Percentiles rank a stretch among this genome's conserved stretches.
phyloP scores from a whole-genome alignment of 2,797 vertebrate genomes.

The Hypotaenidia okinawae region DNA sequence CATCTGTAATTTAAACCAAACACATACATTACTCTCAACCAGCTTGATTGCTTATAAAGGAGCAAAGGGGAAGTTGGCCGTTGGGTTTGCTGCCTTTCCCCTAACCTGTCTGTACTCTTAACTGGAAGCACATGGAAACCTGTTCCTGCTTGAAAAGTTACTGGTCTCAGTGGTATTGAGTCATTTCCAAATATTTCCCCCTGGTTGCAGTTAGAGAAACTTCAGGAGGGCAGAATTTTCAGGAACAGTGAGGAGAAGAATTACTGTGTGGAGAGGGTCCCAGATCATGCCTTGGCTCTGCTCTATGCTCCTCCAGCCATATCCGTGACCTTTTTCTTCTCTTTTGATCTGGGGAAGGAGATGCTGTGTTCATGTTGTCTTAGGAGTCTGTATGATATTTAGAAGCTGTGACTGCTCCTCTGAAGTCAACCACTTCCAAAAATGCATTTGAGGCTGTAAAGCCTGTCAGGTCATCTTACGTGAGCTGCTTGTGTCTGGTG shows the following conservation, averaged over 20 bases:
- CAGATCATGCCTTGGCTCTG: not conserved
- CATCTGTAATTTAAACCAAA: constrained; percentile 59
- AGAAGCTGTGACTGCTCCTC: not conserved
- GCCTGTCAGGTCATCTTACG: not conserved
- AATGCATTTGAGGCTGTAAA: not conserved
- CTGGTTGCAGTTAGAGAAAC: constrained; percentile 35
- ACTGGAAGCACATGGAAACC: constrained; percentile 58
- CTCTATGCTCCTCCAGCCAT: not conserved
- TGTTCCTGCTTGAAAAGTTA: constrained; percentile 57
- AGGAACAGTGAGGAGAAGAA: not conserved
- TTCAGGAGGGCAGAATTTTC: constrained; percentile 37
- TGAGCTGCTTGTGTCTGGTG: not conserved
- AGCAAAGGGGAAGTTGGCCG: not conserved
- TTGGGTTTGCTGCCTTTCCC: not conserved
- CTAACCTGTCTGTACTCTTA: constrained; percentile 33
- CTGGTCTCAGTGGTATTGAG: constrained; percentile 16
- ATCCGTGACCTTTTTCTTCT: not conserved
- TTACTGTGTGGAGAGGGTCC: not conserved
- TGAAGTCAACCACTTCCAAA: not conserved
- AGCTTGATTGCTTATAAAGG: not conserved
- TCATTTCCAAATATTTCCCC: constrained; percentile 57
- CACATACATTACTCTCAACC: not conserved
- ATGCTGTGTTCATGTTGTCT: not conserved
- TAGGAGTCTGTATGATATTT: not conserved
- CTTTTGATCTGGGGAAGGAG: not conserved